Percentiles rank a stretch among this genome's conserved stretches.
phyloP scores from a whole-genome alignment of 2,797 vertebrate genomes.

The Pipistrellus pygmaeus region DNA sequence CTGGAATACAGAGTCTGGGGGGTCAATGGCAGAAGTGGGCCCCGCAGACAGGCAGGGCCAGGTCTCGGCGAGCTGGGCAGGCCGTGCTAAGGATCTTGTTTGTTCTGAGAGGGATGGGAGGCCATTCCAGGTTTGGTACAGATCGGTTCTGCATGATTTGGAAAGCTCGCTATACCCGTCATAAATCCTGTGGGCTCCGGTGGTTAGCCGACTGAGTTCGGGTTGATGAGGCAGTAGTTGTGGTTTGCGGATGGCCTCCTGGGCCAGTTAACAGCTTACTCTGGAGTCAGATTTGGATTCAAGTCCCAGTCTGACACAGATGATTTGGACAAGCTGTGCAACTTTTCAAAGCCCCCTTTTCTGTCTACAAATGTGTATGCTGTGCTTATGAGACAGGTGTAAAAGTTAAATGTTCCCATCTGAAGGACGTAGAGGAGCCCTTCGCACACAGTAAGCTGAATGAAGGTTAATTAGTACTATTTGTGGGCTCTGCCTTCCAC shows the following conservation, averaged over 20 bases:
- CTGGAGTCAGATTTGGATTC: not conserved
- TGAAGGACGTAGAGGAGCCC: not conserved
- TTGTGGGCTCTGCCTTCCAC: not conserved
- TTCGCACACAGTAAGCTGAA: not conserved
- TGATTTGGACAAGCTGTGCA: not conserved
- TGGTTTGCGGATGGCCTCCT: not conserved
- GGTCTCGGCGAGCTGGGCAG: rapidly evolving
- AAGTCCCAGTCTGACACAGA: not conserved
- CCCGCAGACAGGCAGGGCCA: not conserved
- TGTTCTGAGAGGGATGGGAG: not conserved
- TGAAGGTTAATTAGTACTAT: not conserved
- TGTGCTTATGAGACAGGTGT: not conserved
- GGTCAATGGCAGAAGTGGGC: not conserved
- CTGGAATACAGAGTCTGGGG: not conserved
- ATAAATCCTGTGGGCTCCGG: not conserved
- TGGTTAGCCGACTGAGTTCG: not conserved
- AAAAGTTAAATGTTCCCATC: not conserved
- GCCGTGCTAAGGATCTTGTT: not conserved
- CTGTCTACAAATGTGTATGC: not conserved
- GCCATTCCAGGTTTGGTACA: not conserved
- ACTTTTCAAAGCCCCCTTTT: not conserved
- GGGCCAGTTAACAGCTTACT: not conserved
- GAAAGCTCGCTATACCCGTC: not conserved
- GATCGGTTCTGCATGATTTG: not conserved
- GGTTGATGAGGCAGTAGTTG: not conserved